Evolutionary conservation across 2,888 invertebrate genomes (phyloP).

Genomic region (Agriopis marginaria): DNA sequence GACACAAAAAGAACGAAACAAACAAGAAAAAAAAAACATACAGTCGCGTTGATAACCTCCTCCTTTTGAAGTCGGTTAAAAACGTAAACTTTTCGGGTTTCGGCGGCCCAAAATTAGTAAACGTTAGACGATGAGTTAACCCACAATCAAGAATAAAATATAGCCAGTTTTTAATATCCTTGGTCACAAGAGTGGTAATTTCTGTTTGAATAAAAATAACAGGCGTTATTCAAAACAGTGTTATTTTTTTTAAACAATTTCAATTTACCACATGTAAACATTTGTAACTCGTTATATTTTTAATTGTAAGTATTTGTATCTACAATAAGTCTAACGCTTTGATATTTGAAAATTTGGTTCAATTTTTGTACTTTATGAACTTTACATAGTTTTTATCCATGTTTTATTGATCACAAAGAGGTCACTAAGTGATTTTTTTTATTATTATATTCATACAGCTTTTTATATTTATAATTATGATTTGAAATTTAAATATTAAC

Average conservation of each 20-base stretch:
- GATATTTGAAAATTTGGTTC: slow-evolving; percentile 55
- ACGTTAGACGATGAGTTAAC: too few species aligned
- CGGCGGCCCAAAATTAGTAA: too few species aligned
- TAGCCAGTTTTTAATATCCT: not conserved
- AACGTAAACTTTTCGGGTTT: too few species aligned
- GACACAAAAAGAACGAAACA: too few species aligned
- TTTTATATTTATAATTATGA: slow-evolving; percentile 46
- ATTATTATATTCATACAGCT: slow-evolving; percentile 35
- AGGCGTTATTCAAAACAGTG: not conserved
- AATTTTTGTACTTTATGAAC: slow-evolving; percentile 49
- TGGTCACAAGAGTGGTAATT: not conserved
- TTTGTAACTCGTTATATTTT: slow-evolving; percentile 58
- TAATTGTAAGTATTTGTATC: slow-evolving; percentile 48
- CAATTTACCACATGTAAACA: slow-evolving; percentile 45
- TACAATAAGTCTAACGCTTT: slow-evolving; percentile 60
- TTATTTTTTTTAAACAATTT: slow-evolving; percentile 22
- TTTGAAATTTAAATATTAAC: slow-evolving; percentile 46
- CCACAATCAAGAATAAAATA: too few species aligned
- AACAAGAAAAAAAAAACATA: too few species aligned
- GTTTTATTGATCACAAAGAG: slow-evolving; percentile 62
- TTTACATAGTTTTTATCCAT: slow-evolving; percentile 51
- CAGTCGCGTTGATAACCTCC: too few species aligned
- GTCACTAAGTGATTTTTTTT: slow-evolving; percentile 31
- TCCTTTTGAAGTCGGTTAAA: too few species aligned
- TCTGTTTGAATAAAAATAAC: slow-evolving; percentile 27